These are phyloP conservation scores for Ophonus ardosiacus DNA, from an alignment of 2,888 invertebrate species.

Conservation along the genomic window DNA sequence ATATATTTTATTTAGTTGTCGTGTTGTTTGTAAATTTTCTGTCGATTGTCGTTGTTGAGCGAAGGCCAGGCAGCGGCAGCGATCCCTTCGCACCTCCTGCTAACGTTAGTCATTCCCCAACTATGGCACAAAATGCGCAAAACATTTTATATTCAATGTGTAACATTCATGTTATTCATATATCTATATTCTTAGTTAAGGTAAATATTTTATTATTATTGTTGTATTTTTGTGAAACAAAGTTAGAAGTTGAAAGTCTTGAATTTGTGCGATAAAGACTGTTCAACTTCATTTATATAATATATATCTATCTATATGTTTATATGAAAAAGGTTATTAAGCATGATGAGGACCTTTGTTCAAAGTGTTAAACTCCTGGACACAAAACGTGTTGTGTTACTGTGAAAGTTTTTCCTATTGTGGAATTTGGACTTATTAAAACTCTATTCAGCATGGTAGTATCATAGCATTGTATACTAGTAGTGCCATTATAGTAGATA, in stretches of 20 bases:
- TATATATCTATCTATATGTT: slow-evolving; percentile 38
- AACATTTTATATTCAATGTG: slow-evolving; percentile 63
- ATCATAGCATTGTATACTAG: slow-evolving; percentile 74
- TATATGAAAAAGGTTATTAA: slow-evolving; percentile 27
- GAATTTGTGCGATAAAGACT: background rate
- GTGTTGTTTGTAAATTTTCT: slow-evolving; percentile 11
- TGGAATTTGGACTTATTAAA: slow-evolving; percentile 40
- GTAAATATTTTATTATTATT: slow-evolving; percentile 61
- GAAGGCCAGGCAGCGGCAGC: slow-evolving; percentile 33
- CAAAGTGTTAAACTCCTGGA: slow-evolving; percentile 39
- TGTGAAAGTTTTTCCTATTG: slow-evolving; percentile 46
- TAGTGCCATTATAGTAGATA: slow-evolving; percentile 75
- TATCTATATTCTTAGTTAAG: slow-evolving; percentile 63
- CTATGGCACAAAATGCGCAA: slow-evolving; percentile 62
- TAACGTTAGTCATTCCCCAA: slow-evolving; percentile 61
- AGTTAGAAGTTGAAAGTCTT: slow-evolving; percentile 45
- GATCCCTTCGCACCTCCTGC: background rate
- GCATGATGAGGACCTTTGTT: slow-evolving; percentile 40
- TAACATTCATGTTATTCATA: slow-evolving; percentile 60
- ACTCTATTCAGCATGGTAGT: slow-evolving; percentile 74
- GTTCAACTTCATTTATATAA: slow-evolving; percentile 32
- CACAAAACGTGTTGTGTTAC: slow-evolving; percentile 34
- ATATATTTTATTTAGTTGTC: slow-evolving; percentile 9
- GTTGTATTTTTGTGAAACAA: slow-evolving; percentile 63
- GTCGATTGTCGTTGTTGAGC: background rate